Conservation (phyloP, 2,888 invertebrate species). For the Ormyrus rosae region DNA sequence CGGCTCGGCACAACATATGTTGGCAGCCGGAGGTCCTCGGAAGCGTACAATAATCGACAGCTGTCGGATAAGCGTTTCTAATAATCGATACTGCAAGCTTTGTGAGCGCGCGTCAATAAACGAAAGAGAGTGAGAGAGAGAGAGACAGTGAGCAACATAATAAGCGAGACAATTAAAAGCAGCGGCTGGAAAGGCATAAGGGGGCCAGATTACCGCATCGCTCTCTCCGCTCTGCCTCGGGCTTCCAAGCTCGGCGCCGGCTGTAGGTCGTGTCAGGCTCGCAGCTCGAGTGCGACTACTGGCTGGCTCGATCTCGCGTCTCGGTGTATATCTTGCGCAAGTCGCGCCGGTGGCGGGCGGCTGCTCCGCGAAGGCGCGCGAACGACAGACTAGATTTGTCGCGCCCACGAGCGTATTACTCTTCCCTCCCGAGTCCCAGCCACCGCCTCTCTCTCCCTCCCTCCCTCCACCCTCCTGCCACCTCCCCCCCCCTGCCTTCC, state of each 20-base stretch:
- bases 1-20: too few species aligned
- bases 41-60: too few species aligned
- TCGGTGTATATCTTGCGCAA: constrained; percentile 17
- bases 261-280: neutral
- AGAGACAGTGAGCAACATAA: neutral
- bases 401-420: neutral
- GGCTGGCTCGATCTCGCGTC: neutral
- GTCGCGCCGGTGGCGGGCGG: neutral
- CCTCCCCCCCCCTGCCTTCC: neutral
- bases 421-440: neutral
- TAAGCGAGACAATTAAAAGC: too few species aligned
- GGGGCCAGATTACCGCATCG: neutral
- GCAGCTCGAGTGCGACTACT: constrained; percentile 45
- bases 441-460: neutral
- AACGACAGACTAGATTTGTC: constrained; percentile 38
- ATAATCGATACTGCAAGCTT: too few species aligned
- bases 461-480: neutral
- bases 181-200: too few species aligned
- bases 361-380: constrained; percentile 4
- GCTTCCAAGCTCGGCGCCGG: neutral
- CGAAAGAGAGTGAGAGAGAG: neutral
- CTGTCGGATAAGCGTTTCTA: too few species aligned
- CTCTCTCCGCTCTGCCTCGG: neutral
- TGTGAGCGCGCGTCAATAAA: neutral
- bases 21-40: too few species aligned